Evolutionary conservation across 2,888 invertebrate species (phyloP).

Genomic region (Sphaerophoria taeniata): DNA sequence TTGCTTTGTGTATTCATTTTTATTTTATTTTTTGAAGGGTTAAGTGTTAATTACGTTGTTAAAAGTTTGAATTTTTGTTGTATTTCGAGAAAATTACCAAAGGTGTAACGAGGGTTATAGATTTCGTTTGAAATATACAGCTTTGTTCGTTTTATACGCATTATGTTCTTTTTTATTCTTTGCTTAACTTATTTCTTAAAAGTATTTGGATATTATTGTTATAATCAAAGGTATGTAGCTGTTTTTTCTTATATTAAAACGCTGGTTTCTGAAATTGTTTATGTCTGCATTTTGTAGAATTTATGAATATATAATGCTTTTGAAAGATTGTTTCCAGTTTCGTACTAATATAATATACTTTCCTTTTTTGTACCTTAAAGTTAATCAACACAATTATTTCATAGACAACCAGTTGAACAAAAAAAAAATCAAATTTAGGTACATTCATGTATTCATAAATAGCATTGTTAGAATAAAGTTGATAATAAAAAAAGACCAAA

Average conservation of each 20-base stretch:
- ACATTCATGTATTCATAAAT: slow-evolving; percentile 21
- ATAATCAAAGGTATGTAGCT: slow-evolving; percentile 41
- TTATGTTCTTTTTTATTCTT: slow-evolving; percentile 1
- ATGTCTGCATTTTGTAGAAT: slow-evolving; percentile 42
- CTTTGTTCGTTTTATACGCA: not conserved
- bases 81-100: slow-evolving; percentile 21
- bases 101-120: slow-evolving; percentile 17
- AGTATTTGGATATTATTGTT: slow-evolving; percentile 56
- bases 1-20: slow-evolving; percentile 42
- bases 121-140: slow-evolving; percentile 19
- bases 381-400: slow-evolving; percentile 51
- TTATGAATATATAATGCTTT: slow-evolving; percentile 62
- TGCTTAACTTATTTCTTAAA: slow-evolving; percentile 42
- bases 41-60: slow-evolving; percentile 20
- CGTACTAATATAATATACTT: slow-evolving; percentile 46
- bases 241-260: slow-evolving; percentile 46
- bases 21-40: slow-evolving; percentile 1
- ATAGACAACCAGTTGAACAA: slow-evolving; percentile 67
- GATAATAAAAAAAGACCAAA: slow-evolving; percentile 29
- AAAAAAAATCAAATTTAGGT: slow-evolving; percentile 47
- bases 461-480: slow-evolving; percentile 39
- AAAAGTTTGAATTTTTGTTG: slow-evolving; percentile 20
- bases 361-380: slow-evolving; percentile 42
- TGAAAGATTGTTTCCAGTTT: slow-evolving; percentile 73
- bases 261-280: slow-evolving; percentile 42